Evolutionary conservation across 2,888 invertebrate genomes (phyloP), one percentile per base, ranked within the genome.

Genomic region (Eupithecia tripunctaria): DNA sequence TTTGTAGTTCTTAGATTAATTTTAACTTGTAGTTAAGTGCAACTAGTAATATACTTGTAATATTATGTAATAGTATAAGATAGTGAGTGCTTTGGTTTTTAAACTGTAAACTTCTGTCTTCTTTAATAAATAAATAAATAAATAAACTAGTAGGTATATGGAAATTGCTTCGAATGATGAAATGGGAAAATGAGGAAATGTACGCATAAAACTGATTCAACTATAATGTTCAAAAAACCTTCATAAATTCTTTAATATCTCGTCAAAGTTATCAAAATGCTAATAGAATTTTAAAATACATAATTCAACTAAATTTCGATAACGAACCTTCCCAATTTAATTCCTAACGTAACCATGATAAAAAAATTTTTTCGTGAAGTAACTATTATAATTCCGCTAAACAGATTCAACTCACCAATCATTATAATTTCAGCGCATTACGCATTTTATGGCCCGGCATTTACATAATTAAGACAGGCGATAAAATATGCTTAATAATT

Each of bases 361-460:
- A n/a, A 51, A 51, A 25, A 38, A 6, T 36, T 63, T 62, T 36
- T 36, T 32, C 12, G 47, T 38, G 12, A 64, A 38, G 21, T n/a
- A 64, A 21, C n/a, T 38, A 38, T n/a, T 36, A 12, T 63, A 21
- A 25, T 63, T 29, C 2, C 15, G 38, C 6, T 15, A 3, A 41
- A 25, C 5, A 32, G 12, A 25, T 25, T 64, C n/a, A 64, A 18
- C 62, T 21, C 62, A 38, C 14, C 64, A 64, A 64, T 64, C 38
- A 64, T 64, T 64, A 38, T 64, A 64, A 64, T 64, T 64, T 64
- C 38, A 64, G 12, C 38, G 38, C 38, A 64, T 64, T 38, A 41
- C 71, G 64, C 69, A 73, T 51, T 76, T 76, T 67, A 73, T 70
- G 73, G 68, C 51, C 66, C n/a, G 25, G 65, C 72, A 76, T 76